Evolutionary conservation across 37 sponge, comb jelly and placozoan genomes (phyloP), one percentile per base, ranked within the genome.

Genomic region (Haliclona indistincta): DNA sequence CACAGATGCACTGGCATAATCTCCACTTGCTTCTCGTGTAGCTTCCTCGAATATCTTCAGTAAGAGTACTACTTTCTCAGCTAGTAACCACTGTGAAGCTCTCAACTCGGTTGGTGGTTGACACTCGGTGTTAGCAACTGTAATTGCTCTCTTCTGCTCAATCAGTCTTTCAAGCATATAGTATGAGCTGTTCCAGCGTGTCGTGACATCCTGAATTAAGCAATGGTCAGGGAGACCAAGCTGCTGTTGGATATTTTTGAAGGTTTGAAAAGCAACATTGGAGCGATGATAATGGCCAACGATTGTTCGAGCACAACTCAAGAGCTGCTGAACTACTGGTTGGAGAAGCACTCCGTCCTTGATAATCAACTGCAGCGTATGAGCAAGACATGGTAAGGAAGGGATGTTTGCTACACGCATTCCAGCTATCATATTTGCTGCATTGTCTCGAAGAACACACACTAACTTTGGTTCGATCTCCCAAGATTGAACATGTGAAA

Each of bases 251-350:
- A 74, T 58, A 22, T 26, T 28, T 32, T 66, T 43, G 25, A 77
- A 65, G 6, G 1, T 0, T 29, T 34, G n/a, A 30, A 42, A 65
- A 20, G 67, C 78, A 33, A 35, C 4, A 7, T 64, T 5, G 28
- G 55, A 76, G 25, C 43, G 76, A 4, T 80, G 53, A 55, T 70
- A 70, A 55, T 71, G 72, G n/a, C 81, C 81, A 70, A 80, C 81
- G 61, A 80, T 71, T 56, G 34, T 58, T 32, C 73, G 40, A 43
- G 71, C 54, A 55, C 38, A 56, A 25, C 58, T 58, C 23, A 80
- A 26, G 0, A 66, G 17, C 51, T 74, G 64, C 28, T 11, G 71
- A 6, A 80, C 71, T 42, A 35, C 71, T 42, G 62, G 60, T 56
- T 80, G 81, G 29, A 36, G 38, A 41, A 80, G 63, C 26, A 70